A percentile compares a stretch with the other conserved stretches of the same genome.
These are phyloP conservation scores for Macropis europaea DNA, from an alignment of 2,888 invertebrate species.

Conservation along the genomic window DNA sequence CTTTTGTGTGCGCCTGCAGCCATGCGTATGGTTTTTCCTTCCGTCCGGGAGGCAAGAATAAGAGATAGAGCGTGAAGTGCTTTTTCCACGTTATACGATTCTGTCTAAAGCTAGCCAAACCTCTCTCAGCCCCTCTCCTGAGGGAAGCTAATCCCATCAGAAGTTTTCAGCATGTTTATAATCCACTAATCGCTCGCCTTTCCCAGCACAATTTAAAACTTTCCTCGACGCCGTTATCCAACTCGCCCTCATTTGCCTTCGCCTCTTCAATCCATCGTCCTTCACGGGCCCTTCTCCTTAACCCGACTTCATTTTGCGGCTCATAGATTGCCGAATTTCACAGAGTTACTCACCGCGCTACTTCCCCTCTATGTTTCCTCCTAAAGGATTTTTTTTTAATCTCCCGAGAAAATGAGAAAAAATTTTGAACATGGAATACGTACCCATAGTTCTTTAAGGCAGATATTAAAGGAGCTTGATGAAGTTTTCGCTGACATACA, in stretches of 20 bases:
- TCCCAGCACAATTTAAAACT: slow-evolving; percentile 77
- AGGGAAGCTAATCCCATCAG: slow-evolving; percentile 70
- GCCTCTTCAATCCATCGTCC: slow-evolving; percentile 35
- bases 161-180: slow-evolving; percentile 78
- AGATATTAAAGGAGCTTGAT: not conserved
- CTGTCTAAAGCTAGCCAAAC: slow-evolving; percentile 43
- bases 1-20: not conserved
- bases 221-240: slow-evolving; percentile 67
- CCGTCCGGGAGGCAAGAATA: not conserved
- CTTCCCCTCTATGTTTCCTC: not conserved
- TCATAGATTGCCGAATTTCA: slow-evolving; percentile 76
- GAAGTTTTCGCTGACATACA: not conserved
- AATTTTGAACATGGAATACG: not conserved
- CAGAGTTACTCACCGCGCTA: slow-evolving; percentile 45
- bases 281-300: slow-evolving; percentile 56
- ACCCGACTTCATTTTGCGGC: slow-evolving; percentile 77
- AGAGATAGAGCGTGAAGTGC: slow-evolving; percentile 10
- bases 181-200: slow-evolving; percentile 77
- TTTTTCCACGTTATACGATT: slow-evolving; percentile 41
- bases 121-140: slow-evolving; percentile 20
- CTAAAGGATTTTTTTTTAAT: not conserved
- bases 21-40: not conserved
- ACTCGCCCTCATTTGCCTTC: slow-evolving; percentile 47
- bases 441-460: not conserved
- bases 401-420: not conserved